Conservation (phyloP, 2,888 invertebrate species). For the Graphium colonna region DNA sequence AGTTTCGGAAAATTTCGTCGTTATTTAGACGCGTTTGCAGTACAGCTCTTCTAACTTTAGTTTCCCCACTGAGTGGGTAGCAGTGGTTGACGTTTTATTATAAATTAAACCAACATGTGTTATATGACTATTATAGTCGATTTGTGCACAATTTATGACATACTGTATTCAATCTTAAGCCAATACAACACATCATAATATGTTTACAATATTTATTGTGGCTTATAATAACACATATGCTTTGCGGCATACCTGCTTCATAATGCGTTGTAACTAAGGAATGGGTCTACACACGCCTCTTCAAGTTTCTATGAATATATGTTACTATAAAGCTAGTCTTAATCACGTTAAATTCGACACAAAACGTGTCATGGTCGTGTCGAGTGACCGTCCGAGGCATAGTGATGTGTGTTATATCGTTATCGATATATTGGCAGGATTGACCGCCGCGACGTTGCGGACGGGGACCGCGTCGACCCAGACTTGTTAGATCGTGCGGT, state of each 20-base stretch:
- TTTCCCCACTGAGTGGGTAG: too few species aligned
- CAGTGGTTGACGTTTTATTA: neutral
- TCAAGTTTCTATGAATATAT: too few species aligned
- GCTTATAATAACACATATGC: neutral
- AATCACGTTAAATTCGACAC: neutral
- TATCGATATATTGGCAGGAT: constrained; percentile 76
- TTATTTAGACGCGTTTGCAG: neutral
- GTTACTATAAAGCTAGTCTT: neutral
- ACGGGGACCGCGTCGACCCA: constrained; percentile 68
- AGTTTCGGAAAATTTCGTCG: neutral
- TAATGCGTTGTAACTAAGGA: neutral
- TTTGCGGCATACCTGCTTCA: too few species aligned
- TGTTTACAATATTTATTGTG: neutral
- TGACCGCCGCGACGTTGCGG: constrained; percentile 71
- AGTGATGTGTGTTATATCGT: constrained; percentile 61
- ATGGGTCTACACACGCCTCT: neutral
- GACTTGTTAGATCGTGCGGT: constrained; percentile 77
- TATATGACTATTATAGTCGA: neutral
- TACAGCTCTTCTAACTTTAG: neutral
- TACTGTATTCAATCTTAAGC: too few species aligned
- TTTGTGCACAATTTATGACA: neutral
- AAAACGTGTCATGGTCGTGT: constrained; percentile 51
- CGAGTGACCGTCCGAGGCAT: constrained; percentile 27
- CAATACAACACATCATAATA: too few species aligned
- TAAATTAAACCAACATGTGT: neutral